Percentiles rank a stretch among this genome's conserved stretches.
Evolutionary conservation across 2,888 invertebrate genomes (phyloP).

Genomic region (Hesperia comma): DNA sequence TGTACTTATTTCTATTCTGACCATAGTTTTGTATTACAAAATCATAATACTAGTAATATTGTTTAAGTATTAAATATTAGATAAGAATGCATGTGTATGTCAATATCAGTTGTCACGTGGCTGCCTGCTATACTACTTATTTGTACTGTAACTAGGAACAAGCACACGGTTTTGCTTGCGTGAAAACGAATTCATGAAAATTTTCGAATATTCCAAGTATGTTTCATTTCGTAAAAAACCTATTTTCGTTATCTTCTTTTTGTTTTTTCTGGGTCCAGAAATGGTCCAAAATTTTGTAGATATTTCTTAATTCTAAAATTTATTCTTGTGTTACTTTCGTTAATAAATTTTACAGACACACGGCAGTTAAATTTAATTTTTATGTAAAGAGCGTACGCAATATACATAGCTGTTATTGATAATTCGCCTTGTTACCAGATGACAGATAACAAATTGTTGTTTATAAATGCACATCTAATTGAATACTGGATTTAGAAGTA

Average conservation of each 20-base stretch:
- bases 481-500: not conserved
- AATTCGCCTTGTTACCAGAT: not conserved
- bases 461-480: not conserved
- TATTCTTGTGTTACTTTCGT: too few species aligned
- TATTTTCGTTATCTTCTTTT: too few species aligned
- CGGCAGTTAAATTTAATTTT: too few species aligned
- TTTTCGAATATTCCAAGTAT: too few species aligned
- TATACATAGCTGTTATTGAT: not conserved
- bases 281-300: too few species aligned
- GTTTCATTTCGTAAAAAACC: too few species aligned
- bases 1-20: not conserved
- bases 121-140: not conserved
- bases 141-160: too few species aligned
- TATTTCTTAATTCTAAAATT: too few species aligned
- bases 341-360: too few species aligned
- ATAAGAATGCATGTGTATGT: constrained; percentile 4
- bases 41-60: not conserved
- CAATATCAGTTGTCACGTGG: constrained; percentile 4
- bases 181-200: too few species aligned
- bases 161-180: too few species aligned
- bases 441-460: constrained; percentile 2
- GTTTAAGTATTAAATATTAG: constrained; percentile 10
- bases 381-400: not conserved
- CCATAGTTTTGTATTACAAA: not conserved
- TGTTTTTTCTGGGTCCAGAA: too few species aligned